phyloP scores from a whole-genome alignment of 2,113 vertebrate genomes.

The Siniperca chuatsi region DNA sequence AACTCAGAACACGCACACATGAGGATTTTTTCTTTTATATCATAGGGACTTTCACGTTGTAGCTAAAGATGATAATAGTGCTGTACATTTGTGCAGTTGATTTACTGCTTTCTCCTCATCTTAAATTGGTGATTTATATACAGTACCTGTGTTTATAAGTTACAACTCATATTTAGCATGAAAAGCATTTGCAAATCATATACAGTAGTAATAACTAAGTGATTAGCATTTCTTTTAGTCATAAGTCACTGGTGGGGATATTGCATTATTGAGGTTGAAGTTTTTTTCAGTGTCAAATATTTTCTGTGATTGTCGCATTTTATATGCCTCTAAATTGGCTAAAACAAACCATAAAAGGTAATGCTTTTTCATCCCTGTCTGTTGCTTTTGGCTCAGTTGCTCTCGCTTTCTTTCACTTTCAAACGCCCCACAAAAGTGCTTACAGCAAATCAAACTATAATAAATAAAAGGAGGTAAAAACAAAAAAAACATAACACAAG shows the following conservation, averaged over 20 bases:
- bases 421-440: background rate
- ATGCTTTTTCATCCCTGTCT: background rate
- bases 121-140: slow-evolving; percentile 17
- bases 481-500: background rate
- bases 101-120: slow-evolving; percentile 31
- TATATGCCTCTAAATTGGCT: background rate
- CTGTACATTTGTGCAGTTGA: slow-evolving; percentile 24
- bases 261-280: background rate
- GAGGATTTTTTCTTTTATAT: slow-evolving; percentile 43
- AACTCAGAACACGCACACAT: slow-evolving; percentile 61
- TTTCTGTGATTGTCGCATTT: slow-evolving; percentile 1
- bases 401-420: background rate
- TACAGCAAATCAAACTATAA: background rate
- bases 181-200: background rate
- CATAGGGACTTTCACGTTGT: slow-evolving; percentile 51
- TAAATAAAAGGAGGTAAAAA: slow-evolving; percentile 6
- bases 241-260: too few relatives aligned
- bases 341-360: background rate
- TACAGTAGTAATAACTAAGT: background rate
- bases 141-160: slow-evolving; percentile 15
- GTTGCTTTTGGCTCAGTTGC: background rate
- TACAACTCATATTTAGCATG: slow-evolving; percentile 1
- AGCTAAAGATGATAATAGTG: slow-evolving; percentile 37
- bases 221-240: background rate
- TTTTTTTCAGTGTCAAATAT: background rate